These are phyloP conservation scores for Pollimyrus isidori DNA, from an alignment of 2,113 vertebrate genomes.

Conservation along the genomic window DNA sequence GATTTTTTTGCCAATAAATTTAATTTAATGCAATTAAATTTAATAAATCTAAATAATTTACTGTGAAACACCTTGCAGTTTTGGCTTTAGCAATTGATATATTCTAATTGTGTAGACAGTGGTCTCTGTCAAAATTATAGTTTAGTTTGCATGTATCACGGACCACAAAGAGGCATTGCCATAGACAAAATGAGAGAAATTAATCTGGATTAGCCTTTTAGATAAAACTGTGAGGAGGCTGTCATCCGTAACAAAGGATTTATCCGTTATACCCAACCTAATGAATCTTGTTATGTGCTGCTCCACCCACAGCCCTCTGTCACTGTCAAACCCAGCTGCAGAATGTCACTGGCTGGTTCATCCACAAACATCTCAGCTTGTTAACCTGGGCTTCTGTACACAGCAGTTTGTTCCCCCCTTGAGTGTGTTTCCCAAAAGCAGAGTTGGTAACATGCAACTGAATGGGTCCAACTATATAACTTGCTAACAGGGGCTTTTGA, in stretches of 20 bases:
- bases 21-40: too few species aligned
- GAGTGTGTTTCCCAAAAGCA: background rate
- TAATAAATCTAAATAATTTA: background rate
- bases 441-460: background rate
- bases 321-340: background rate
- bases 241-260: background rate
- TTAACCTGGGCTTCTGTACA: background rate
- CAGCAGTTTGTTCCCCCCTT: background rate
- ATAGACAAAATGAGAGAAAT: slow-evolving; percentile 12
- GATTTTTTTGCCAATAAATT: too few species aligned
- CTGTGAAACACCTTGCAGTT: background rate
- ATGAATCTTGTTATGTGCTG: background rate
- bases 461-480: background rate
- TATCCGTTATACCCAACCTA: background rate
- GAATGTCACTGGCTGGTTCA: background rate
- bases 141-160: background rate
- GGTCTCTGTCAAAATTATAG: background rate
- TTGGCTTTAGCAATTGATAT: background rate
- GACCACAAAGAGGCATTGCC: slow-evolving; percentile 12
- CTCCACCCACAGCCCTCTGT: background rate
- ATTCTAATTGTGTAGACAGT: background rate
- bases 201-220: background rate
- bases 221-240: background rate
- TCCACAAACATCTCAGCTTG: background rate
- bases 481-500: background rate